Conservation (phyloP, 1,140 invertebrate genomes). For the Sesamia nonagrioides region DNA sequence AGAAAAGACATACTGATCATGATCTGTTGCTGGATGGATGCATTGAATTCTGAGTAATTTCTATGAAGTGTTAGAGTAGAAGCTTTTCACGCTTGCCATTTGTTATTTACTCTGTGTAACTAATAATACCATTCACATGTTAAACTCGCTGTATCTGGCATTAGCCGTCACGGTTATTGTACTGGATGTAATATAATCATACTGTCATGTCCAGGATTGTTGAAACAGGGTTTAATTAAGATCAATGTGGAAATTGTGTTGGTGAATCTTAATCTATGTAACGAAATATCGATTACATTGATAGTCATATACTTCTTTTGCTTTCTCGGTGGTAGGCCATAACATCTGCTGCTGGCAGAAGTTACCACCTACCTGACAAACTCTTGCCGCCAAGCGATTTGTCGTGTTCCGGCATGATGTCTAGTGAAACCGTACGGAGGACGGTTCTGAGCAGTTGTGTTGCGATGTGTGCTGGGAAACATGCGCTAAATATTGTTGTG, state of each 20-base stretch:
- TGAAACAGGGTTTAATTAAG: constrained; percentile 18
- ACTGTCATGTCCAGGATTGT: constrained; percentile 32
- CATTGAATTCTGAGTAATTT: neutral
- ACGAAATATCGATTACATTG: neutral
- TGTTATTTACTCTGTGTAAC: constrained; percentile 14
- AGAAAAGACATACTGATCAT: neutral
- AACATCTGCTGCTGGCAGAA: no score
- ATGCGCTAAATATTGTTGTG: no score
- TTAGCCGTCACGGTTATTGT: constrained; percentile 29
- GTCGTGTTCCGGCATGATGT: no score
- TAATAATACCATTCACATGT: constrained; percentile 39
- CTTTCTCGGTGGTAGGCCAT: no score
- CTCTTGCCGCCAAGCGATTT: no score
- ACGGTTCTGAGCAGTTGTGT: no score
- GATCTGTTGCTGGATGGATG: neutral
- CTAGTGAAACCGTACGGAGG: no score
- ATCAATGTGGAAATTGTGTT: constrained; percentile 16
- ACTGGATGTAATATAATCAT: constrained; percentile 13
- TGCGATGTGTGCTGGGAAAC: no score
- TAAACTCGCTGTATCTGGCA: constrained; percentile 44
- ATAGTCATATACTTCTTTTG: no score
- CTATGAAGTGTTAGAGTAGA: neutral
- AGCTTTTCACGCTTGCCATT: neutral
- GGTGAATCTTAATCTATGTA: neutral
- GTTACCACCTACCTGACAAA: no score